Conservation (phyloP, 2,113 vertebrate genomes). For the Burhinus bistriatus region DNA sequence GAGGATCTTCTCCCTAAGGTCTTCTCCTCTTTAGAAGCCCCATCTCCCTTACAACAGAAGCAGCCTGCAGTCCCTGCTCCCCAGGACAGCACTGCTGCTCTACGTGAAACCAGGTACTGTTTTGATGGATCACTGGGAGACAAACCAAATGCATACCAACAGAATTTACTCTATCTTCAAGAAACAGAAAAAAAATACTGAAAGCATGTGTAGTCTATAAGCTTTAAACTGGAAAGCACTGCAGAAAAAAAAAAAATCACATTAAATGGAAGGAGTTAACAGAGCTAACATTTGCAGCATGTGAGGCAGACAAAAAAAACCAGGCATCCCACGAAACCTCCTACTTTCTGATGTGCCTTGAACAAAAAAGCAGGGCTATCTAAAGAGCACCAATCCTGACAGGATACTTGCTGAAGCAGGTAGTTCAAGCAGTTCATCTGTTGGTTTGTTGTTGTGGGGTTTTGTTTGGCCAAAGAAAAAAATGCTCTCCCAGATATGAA, state of each 20-base stretch:
- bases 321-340: background rate
- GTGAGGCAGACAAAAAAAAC: background rate
- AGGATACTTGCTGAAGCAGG: background rate
- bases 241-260: background rate
- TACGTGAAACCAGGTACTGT: background rate
- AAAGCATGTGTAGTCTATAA: background rate
- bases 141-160: background rate
- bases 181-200: background rate
- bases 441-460: background rate
- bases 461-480: background rate
- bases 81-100: background rate
- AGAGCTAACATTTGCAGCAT: background rate
- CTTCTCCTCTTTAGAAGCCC: background rate
- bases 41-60: background rate
- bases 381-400: background rate
- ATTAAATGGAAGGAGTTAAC: background rate
- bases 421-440: background rate
- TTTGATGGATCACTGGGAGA: background rate
- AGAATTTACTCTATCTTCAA: background rate
- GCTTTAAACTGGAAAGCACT: background rate
- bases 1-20: background rate
- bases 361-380: background rate
- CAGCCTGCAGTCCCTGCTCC: background rate
- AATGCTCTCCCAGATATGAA: background rate
- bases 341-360: background rate